Evolutionary conservation across 2,888 invertebrate genomes (phyloP).

Genomic region (Meghimatium bilineatum): DNA sequence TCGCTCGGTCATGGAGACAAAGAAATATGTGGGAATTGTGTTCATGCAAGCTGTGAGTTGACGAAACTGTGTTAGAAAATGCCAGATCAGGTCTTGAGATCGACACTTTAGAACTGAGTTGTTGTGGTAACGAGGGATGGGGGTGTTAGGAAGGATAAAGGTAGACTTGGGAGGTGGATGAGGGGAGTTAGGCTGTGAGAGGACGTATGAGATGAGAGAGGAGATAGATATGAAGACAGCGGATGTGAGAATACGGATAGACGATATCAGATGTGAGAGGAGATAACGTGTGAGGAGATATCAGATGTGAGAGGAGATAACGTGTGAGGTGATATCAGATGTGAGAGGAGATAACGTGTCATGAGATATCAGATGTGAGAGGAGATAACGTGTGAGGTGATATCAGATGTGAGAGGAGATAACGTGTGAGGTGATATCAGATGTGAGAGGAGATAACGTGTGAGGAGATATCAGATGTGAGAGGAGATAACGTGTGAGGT

Average conservation of each 20-base stretch:
- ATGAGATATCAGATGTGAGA: background rate
- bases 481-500: too few relatives aligned
- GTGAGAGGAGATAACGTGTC: background rate
- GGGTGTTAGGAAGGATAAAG: conserved; percentile 34
- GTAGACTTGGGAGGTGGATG: conserved; percentile 9
- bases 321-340: background rate
- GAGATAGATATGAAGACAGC: too few relatives aligned
- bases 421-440: background rate
- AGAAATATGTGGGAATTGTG: background rate
- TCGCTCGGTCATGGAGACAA: background rate
- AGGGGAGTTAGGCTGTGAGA: background rate
- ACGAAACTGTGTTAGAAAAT: conserved; percentile 29
- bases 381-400: background rate
- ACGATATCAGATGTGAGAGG: background rate
- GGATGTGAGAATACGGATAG: background rate
- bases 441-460: background rate
- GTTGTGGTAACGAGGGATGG: conserved; percentile 21
- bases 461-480: background rate
- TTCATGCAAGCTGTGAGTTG: background rate
- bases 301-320: background rate
- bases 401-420: background rate
- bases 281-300: background rate
- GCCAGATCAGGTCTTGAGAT: conserved; percentile 36
- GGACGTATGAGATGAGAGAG: too few relatives aligned
- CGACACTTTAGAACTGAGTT: conserved; percentile 19